Conservation (phyloP, 1,140 invertebrate species). For the Choristoneura fumiferana region DNA sequence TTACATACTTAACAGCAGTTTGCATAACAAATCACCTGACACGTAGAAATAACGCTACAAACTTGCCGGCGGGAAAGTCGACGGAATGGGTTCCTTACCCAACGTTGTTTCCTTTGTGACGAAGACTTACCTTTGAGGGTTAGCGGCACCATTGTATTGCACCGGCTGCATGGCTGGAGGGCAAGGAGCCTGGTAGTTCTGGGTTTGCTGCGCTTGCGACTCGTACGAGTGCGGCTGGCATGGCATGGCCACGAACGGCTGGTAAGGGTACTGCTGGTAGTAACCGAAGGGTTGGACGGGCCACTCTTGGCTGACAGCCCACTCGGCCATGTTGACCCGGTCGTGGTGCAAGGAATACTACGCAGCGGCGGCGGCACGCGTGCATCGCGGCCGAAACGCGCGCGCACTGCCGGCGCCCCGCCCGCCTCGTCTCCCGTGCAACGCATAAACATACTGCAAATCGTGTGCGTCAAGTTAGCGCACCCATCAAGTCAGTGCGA, state of each 20-base stretch:
- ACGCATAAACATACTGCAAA: conserved; percentile 53
- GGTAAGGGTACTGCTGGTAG: conserved; percentile 31
- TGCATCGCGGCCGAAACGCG: conserved; percentile 51
- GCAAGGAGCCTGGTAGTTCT: neutral
- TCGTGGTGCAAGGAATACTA: conserved; percentile 31
- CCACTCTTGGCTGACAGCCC: conserved; percentile 39
- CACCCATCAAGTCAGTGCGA: no score
- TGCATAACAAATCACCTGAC: no score
- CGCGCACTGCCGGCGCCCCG: conserved; percentile 49
- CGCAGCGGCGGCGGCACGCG: conserved; percentile 40
- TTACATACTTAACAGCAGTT: no score
- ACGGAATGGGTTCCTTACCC: no score
- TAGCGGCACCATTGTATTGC: neutral
- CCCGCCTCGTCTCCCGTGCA: conserved; percentile 31
- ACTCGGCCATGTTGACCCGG: conserved; percentile 43
- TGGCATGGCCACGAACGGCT: conserved; percentile 16
- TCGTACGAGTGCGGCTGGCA: conserved; percentile 13
- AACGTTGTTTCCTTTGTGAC: no score
- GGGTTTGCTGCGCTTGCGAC: conserved; percentile 21
- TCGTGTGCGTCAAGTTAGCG: no score
- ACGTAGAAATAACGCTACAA: no score
- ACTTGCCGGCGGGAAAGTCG: no score
- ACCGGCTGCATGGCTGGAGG: neutral
- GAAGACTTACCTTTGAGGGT: conserved; percentile 10
- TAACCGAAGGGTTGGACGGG: conserved; percentile 26